These are phyloP conservation scores for Diachasma alloeum DNA, from an alignment of 1,140 invertebrate species.

Conservation along the genomic window DNA sequence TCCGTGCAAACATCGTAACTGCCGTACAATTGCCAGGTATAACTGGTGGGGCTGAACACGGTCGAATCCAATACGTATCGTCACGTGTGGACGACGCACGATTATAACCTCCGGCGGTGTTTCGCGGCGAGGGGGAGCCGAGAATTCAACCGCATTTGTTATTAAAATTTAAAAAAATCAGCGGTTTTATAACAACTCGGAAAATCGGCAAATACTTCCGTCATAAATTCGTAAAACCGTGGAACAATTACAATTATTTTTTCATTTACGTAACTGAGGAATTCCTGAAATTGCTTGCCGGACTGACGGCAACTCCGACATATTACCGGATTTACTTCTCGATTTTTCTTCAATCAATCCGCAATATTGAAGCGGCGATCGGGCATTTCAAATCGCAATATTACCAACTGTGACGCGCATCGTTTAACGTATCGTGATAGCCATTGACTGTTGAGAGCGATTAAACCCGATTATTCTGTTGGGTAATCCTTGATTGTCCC, in stretches of 20 bases:
- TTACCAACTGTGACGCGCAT: neutral
- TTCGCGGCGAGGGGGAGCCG: neutral
- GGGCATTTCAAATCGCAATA: neutral
- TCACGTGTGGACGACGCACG: conserved; percentile 14
- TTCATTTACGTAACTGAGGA: too few relatives aligned
- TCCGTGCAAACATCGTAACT: conserved; percentile 36
- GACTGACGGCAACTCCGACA: too few relatives aligned
- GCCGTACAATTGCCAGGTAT: conserved; percentile 21
- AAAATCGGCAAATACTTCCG: too few relatives aligned
- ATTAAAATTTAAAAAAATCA: too few relatives aligned
- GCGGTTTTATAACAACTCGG: too few relatives aligned
- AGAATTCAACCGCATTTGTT: too few relatives aligned
- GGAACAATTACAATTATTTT: too few relatives aligned
- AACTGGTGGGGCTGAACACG: conserved; percentile 15
- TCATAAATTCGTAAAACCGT: too few relatives aligned
- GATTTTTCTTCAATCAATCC: neutral
- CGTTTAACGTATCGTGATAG: neutral
- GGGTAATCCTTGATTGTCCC: neutral
- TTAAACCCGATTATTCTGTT: neutral
- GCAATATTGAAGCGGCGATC: neutral
- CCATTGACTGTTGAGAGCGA: neutral
- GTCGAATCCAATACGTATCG: neutral
- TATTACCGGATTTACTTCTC: neutral
- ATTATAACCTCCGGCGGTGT: neutral
- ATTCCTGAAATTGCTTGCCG: too few relatives aligned